Conservation (phyloP, 2,888 invertebrate species). For the Zygogramma bicolorata region DNA sequence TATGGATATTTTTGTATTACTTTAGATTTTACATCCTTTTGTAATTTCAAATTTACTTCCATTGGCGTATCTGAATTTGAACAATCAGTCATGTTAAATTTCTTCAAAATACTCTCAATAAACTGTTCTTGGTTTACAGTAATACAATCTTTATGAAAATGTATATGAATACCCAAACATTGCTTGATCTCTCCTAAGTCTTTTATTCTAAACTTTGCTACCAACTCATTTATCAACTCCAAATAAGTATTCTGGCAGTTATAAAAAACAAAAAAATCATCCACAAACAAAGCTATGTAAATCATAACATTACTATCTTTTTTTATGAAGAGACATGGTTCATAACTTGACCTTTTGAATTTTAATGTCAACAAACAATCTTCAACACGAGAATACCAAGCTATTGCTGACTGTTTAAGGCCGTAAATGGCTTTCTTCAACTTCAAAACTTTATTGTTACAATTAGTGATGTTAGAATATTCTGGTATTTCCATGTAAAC, state of each 20-base stretch:
- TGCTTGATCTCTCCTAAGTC: background rate
- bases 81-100: slow-evolving; percentile 8
- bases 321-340: slow-evolving; percentile 43
- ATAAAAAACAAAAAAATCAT: background rate
- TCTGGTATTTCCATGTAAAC: too few relatives aligned
- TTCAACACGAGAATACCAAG: too few relatives aligned
- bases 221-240: background rate
- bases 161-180: background rate
- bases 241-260: background rate
- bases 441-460: background rate
- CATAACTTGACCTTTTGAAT: slow-evolving; percentile 30
- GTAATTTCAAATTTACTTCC: background rate
- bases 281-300: background rate
- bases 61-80: slow-evolving; percentile 17
- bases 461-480: too few relatives aligned
- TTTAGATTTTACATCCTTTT: slow-evolving; percentile 20
- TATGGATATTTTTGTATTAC: slow-evolving; percentile 15
- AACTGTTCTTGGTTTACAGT: slow-evolving; percentile 6
- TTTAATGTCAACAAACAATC: too few relatives aligned
- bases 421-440: background rate
- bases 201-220: background rate
- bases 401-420: background rate
- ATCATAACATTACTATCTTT: slow-evolving; percentile 1
- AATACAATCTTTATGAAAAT: background rate
- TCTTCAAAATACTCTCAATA: background rate